Base-by-base conservation (phyloP, 2,113 vertebrate genomes). In the Pao palembangensis region DNA sequence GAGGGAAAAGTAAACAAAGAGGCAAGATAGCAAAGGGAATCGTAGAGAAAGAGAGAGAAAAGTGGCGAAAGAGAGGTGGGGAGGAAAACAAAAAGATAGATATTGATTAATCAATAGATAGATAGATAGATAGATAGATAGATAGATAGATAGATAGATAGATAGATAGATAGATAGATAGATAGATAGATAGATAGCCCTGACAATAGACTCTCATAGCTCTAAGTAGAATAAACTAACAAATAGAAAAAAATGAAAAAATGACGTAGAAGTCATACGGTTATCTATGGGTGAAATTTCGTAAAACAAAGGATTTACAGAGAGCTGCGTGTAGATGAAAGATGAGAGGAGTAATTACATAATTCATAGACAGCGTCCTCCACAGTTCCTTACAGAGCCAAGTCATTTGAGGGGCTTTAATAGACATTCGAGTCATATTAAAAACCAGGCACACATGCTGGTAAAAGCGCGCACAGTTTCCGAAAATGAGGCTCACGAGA, bases 361-460 rank as follows among this genome's bases (percentile, higher is more conserved):
- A 48, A 52, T 58, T 74, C 69, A 78, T 72, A 63, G 54, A 61
- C 58, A 52, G 46, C 53, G 64, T 81, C 61, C 54, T 74, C 64
- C 41, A 51, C 43, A 59, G 44, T 59, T 76, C 28, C 58, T 78
- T 63, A 67, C 80, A 61, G 3, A 67, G 61, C 69, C 51, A 55
- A 54, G 67, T 75, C 82, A 78, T 80, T 87, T 76, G 76, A 70
- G 49, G 44, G n/a, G 44, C 69, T 86, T 83, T 81, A 71, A 83
- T 78, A 55, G 82, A 83, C 86, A 87, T 87, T 89, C 86, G 86
- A 75, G 66, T 54, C 64, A 85, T 75, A 91, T 90, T 87, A 83
- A 85, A 86, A 86, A 84, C 70, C 77, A 59, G 70, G 81, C 75
- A 74, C 82, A 73, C 66, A 46, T 51, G 62, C 71, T 64, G 60